These are phyloP conservation scores for Myotis yumanensis DNA, from an alignment of 2,113 vertebrate species.

Conservation along the genomic window DNA sequence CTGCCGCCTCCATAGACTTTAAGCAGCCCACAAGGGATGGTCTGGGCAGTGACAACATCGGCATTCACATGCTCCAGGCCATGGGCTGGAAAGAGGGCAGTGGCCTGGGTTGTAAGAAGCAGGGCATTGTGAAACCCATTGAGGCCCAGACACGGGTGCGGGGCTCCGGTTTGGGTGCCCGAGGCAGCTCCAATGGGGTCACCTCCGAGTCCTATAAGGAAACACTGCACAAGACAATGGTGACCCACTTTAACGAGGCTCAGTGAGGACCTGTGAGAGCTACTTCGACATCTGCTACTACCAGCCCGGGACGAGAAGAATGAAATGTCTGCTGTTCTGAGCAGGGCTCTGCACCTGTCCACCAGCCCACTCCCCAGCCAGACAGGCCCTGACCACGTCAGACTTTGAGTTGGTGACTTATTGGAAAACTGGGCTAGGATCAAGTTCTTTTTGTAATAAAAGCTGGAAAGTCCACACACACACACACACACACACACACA, in stretches of 20 bases:
- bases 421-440: slow-evolving; percentile 62
- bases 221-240: slow-evolving; percentile 82
- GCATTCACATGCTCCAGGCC: slow-evolving; percentile 81
- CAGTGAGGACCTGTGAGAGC: slow-evolving; percentile 66
- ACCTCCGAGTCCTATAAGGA: slow-evolving; percentile 79
- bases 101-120: slow-evolving; percentile 80
- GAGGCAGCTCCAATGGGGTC: slow-evolving; percentile 81
- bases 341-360: background rate
- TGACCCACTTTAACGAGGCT: slow-evolving; percentile 81
- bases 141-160: slow-evolving; percentile 81
- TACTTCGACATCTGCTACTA: background rate
- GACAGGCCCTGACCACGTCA: slow-evolving; percentile 60
- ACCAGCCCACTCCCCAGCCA: slow-evolving; percentile 34
- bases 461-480: slow-evolving; percentile 57
- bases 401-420: slow-evolving; percentile 66
- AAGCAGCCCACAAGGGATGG: slow-evolving; percentile 80
- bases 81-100: slow-evolving; percentile 84
- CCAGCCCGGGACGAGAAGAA: background rate
- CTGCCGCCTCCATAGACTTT: slow-evolving; percentile 78
- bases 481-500: too few species aligned
- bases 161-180: slow-evolving; percentile 79
- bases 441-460: slow-evolving; percentile 78
- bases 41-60: slow-evolving; percentile 81
- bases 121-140: slow-evolving; percentile 79
- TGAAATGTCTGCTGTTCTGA: slow-evolving; percentile 23